Base-by-base conservation (phyloP, 2,113 vertebrate species). In the Polyodon spathula region DNA sequence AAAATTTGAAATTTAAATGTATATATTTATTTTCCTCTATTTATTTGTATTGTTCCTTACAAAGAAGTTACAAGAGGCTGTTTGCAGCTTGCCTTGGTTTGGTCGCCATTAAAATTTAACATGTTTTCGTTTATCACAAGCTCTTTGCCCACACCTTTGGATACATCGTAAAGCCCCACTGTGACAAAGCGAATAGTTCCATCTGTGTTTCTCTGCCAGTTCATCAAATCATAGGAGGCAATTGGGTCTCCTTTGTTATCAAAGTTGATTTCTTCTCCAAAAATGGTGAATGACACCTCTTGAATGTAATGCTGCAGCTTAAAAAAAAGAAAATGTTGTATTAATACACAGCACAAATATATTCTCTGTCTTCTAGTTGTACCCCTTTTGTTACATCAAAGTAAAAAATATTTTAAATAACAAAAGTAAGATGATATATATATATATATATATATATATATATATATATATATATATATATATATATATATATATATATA, bases 151-250 rank as follows among this genome's bases (percentile, higher is more conserved):
- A 58, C 50, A 54, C 73, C 66, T 43, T 74, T 78, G 58, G 78
- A 77, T 46, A 79, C 80, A 66, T 85, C 86, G 58, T 82, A 88
- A 66, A 82, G 63, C n/a, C 84, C 84, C 52, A 85, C 80, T 9
- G 71, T 78, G 62, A 84, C 60, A 68, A 84, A 80, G 54, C 81
- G 76, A 71, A 68, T 78, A 55, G 71, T 83, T 10, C 81, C 79
- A 4, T 56, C 60, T 9, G 66, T 59, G 11, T 74, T 75, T 63
- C 67, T 79, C 66, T 86, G 84, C 86, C 86, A 88, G 73, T 85
- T 86, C 59, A 88, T 81, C 16, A 88, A 59, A 66, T 88, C 86
- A 63, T 86, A 88, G 46, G 83, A 84, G 5, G 84, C 82, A 42
- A 81, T 69, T 0, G 84, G 78, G 67, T 86, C 83, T 1, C 86